phyloP scores from a whole-genome alignment of 1,140 invertebrate genomes.

The Ptiloglossa arizonensis region DNA sequence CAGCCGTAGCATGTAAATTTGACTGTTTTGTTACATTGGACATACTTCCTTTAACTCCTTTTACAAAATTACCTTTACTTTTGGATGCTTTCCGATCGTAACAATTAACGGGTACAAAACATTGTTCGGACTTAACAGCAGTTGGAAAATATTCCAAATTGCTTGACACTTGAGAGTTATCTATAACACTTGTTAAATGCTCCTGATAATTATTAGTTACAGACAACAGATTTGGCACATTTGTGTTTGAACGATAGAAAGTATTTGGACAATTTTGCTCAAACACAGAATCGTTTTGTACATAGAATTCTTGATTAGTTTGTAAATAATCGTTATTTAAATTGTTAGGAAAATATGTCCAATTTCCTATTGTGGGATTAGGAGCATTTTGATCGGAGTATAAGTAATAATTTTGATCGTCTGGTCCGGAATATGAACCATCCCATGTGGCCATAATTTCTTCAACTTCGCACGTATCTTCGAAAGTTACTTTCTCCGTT shows the following conservation, averaged over 20 bases:
- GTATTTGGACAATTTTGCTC: conserved; percentile 34
- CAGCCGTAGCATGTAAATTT: conserved; percentile 70
- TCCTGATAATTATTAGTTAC: conserved; percentile 37
- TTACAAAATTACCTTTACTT: conserved; percentile 16
- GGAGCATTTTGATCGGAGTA: conserved; percentile 62
- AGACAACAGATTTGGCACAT: conserved; percentile 33
- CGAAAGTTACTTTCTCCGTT: background rate
- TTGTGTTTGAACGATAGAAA: conserved; percentile 46
- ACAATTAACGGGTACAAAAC: conserved; percentile 8
- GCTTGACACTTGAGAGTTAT: background rate
- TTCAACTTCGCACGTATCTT: background rate
- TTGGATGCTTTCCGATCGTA: conserved; percentile 13
- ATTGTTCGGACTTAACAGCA: background rate
- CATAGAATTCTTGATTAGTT: conserved; percentile 41
- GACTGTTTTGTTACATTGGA: conserved; percentile 53
- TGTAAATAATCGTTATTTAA: conserved; percentile 48
- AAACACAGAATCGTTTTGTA: conserved; percentile 49
- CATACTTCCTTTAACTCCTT: conserved; percentile 8
- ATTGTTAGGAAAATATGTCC: conserved; percentile 17
- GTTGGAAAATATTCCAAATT: conserved; percentile 11
- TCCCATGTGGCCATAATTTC: conserved; percentile 78
- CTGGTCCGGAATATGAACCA: conserved; percentile 74
- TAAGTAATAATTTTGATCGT: conserved; percentile 70
- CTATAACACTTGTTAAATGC: background rate
- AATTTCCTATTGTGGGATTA: conserved; percentile 11